Conservation (phyloP, 2,113 vertebrate species). For the Mus pahari region DNA sequence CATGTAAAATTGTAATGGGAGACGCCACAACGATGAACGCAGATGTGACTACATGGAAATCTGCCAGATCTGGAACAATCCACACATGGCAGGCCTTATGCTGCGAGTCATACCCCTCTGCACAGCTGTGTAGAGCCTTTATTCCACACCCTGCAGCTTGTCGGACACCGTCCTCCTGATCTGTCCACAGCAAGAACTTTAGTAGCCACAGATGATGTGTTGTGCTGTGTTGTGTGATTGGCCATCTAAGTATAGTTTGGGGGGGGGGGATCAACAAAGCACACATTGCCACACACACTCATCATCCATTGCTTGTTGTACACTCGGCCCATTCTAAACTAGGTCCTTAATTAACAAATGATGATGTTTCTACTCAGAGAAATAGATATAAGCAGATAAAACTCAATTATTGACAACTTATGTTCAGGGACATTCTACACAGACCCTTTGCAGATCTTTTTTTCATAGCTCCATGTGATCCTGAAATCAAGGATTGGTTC, state of each 20-base stretch:
- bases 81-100: conserved; percentile 11
- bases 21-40: conserved; percentile 29
- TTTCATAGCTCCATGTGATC: neutral
- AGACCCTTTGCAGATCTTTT: neutral
- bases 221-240: neutral
- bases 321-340: neutral
- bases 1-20: conserved; percentile 73
- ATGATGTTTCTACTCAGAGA: neutral
- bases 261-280: neutral
- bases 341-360: neutral
- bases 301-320: neutral
- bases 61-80: conserved; percentile 50
- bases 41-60: conserved; percentile 69
- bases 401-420: neutral
- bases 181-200: neutral
- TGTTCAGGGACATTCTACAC: neutral
- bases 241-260: neutral
- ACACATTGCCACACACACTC: neutral
- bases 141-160: neutral
- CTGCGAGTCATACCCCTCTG: neutral
- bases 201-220: conserved; percentile 11
- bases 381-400: neutral
- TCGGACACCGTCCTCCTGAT: neutral
- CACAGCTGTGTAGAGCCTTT: conserved; percentile 31
- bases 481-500: neutral